phyloP scores from a whole-genome alignment of 2,113 vertebrate genomes.

The Eira barbara region DNA sequence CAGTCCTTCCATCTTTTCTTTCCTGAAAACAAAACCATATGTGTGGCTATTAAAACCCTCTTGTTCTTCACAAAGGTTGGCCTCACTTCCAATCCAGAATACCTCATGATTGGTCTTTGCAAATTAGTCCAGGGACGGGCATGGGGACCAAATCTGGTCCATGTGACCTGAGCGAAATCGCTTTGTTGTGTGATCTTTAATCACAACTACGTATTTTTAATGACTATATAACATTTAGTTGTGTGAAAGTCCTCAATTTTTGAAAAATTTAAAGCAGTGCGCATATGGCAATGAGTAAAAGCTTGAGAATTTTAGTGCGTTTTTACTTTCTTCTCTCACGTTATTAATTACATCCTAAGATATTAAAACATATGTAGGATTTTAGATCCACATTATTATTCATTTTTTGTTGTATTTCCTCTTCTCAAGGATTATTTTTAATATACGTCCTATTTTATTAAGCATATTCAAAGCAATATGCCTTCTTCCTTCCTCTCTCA shows the following conservation, averaged over 20 bases:
- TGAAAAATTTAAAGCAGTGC: background rate
- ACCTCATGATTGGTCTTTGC: background rate
- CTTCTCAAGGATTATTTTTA: slow-evolving; percentile 17
- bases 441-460: background rate
- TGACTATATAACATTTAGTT: background rate
- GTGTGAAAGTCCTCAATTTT: background rate
- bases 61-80: background rate
- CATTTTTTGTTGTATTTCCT: background rate
- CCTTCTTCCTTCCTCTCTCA: background rate
- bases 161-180: background rate
- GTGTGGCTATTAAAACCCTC: background rate
- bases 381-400: background rate
- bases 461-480: background rate
- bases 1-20: background rate
- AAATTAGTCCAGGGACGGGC: background rate
- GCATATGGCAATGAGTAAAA: background rate
- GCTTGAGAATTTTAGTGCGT: background rate
- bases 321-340: background rate
- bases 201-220: background rate
- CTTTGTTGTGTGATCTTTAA: background rate
- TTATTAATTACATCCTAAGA: background rate
- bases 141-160: background rate
- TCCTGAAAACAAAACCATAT: background rate
- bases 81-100: background rate
- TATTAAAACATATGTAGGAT: background rate